Conservation (phyloP, 2,113 vertebrate species). For the Crotalus helleri region DNA sequence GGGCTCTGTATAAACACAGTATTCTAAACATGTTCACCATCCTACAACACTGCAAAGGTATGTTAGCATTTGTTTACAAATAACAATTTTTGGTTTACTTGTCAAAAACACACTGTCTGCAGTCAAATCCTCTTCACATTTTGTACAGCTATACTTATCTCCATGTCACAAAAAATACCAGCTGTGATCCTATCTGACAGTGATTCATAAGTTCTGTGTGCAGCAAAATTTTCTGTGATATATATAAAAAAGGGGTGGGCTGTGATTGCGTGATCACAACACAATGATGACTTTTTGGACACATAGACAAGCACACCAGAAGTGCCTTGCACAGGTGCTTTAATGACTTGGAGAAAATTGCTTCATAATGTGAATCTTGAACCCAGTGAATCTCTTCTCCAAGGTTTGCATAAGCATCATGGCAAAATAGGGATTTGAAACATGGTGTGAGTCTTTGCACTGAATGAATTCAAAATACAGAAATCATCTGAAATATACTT, state of each 20-base stretch:
- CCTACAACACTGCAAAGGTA: background rate
- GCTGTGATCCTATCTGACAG: background rate
- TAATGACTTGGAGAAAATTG: background rate
- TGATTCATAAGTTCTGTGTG: background rate
- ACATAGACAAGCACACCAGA: background rate
- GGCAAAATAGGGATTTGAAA: background rate
- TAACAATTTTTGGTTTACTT: background rate
- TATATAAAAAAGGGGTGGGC: background rate
- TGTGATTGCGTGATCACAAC: background rate
- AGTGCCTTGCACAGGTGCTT: background rate
- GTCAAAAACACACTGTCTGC: background rate
- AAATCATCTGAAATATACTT: background rate
- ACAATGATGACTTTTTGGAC: background rate
- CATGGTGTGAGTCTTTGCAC: background rate
- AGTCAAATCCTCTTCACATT: background rate
- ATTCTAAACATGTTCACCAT: background rate
- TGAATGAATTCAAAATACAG: background rate
- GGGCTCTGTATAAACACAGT: background rate
- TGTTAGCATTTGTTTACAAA: background rate
- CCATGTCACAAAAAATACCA: background rate
- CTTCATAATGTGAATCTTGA: background rate
- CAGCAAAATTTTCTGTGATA: background rate
- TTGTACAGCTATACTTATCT: background rate
- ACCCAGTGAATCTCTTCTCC: background rate
- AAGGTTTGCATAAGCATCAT: background rate